Conservation (phyloP, 2,888 invertebrate genomes). For the Zygothrica quintamaculata region DNA sequence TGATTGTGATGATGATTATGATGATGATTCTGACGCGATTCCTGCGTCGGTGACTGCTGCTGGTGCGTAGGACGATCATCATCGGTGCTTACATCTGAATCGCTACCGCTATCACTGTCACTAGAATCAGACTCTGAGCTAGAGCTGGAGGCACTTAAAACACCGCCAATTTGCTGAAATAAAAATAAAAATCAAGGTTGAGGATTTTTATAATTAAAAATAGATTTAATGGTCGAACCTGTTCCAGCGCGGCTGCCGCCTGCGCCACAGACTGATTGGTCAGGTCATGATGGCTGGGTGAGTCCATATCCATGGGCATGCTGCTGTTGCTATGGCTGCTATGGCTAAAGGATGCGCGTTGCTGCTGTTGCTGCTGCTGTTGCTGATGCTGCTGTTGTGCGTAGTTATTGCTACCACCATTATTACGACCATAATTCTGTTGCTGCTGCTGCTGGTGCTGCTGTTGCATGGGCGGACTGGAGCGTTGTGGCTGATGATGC, state of each 20-base stretch:
- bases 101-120: conserved; percentile 83
- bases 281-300: conserved; percentile 66
- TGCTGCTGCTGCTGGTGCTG: conserved; percentile 65
- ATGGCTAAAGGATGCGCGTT: conserved; percentile 47
- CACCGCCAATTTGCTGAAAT: conserved; percentile 83
- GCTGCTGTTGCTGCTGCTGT: conserved; percentile 65
- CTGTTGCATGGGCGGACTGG: conserved; percentile 68
- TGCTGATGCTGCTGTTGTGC: conserved; percentile 68
- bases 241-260: conserved; percentile 81
- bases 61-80: conserved; percentile 70
- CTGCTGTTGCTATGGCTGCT: conserved; percentile 60
- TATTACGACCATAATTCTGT: conserved; percentile 50
- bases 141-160: conserved; percentile 83
- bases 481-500: conserved; percentile 55
- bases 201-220: no score
- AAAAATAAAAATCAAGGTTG: conserved; percentile 9
- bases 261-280: conserved; percentile 79
- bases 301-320: conserved; percentile 65
- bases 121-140: conserved; percentile 84
- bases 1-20: conserved; percentile 50
- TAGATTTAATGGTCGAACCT: conserved; percentile 58
- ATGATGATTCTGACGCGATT: conserved; percentile 50
- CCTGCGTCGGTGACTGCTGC: conserved; percentile 39
- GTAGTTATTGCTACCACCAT: conserved; percentile 58
- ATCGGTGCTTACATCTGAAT: conserved; percentile 83